Evolutionary conservation across 2,888 invertebrate species (phyloP), one percentile per base, ranked within the genome.

Genomic region (Microctonus aethiopoides): DNA sequence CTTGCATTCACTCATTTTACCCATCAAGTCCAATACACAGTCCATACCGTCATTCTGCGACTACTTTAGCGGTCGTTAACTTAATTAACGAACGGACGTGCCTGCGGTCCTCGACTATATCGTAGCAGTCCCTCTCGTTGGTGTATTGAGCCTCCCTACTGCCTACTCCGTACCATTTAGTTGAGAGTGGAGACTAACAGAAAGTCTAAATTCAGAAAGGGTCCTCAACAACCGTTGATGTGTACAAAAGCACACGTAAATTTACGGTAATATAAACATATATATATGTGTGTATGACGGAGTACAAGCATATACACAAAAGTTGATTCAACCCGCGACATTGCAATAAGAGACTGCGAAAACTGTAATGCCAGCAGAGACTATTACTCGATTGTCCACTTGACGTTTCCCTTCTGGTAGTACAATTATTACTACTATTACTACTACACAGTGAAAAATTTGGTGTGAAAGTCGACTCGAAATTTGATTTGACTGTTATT

Each of bases 41-140:
- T 69, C 34, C 41, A 34, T 56, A n/a, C 32, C 24, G 75, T 77
- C 77, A 77, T 80, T 80, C 77, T 77, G 76, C 75, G 76, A 75
- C 75, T 79, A 80, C 80, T 84, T 81, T 79, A 84, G 80, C 78
- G 80, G 79, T 82, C 80, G 82, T 84, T 84, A 83, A 83, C 81
- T 84, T 82, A 82, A 84, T 84, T 84, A 84, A 82, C 83, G 79
- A 73, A 79, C 79, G 78, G 78, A 80, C 78, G 79, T 81, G 79
- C 68, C 68, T 68, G 65, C 70, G 69, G 73, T 67, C 68, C 71
- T 72, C 69, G 68, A 69, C 71, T 71, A 54, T 36, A 60, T 56
- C 63, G 46, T 11, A 39, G 61, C 64, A 65, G 64, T 69, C 60
- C 73, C 70, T 67, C 56, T 59, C 62, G 36, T 51, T 24, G 39